Conservation (phyloP, 2,888 invertebrate genomes). For the Aleiodes testaceus region DNA sequence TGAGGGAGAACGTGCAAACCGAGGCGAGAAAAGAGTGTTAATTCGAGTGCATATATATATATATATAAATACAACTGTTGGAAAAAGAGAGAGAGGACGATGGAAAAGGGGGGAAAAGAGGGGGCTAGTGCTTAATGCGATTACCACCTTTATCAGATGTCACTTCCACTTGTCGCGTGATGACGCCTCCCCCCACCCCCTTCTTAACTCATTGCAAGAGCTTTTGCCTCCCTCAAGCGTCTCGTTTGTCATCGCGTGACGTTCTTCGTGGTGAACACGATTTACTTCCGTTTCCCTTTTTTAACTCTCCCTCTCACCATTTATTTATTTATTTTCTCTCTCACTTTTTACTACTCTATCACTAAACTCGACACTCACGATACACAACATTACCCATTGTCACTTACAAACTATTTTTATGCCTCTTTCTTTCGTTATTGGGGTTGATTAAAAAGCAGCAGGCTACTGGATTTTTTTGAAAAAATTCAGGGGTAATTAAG, state of each 20-base stretch:
- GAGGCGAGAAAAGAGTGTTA: constrained; percentile 52
- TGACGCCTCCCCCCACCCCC: constrained; percentile 57
- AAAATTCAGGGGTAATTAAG: too few relatives aligned
- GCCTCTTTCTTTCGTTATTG: constrained; percentile 12
- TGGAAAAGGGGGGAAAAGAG: not conserved
- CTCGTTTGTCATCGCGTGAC: constrained; percentile 72
- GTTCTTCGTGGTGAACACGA: constrained; percentile 67
- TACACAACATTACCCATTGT: constrained; percentile 25
- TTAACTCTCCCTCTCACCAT: constrained; percentile 48
- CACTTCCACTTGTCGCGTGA: constrained; percentile 68
- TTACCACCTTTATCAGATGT: constrained; percentile 72
- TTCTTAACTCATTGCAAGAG: constrained; percentile 22
- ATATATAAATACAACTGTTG: too few relatives aligned
- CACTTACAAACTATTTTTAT: constrained; percentile 25
- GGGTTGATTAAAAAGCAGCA: too few relatives aligned
- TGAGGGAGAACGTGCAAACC: constrained; percentile 35
- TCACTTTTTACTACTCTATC: constrained; percentile 30
- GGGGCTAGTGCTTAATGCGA: constrained; percentile 61
- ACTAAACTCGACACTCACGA: constrained; percentile 6
- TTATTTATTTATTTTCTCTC: constrained; percentile 31
- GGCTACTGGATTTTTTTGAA: too few relatives aligned
- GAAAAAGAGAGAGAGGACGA: too few relatives aligned
- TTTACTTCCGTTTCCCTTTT: constrained; percentile 68
- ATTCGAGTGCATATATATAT: constrained; percentile 41
- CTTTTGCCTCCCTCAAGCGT: constrained; percentile 34